Evolutionary conservation across 2,888 invertebrate species (phyloP).

Genomic region (Schizaphis graminum): DNA sequence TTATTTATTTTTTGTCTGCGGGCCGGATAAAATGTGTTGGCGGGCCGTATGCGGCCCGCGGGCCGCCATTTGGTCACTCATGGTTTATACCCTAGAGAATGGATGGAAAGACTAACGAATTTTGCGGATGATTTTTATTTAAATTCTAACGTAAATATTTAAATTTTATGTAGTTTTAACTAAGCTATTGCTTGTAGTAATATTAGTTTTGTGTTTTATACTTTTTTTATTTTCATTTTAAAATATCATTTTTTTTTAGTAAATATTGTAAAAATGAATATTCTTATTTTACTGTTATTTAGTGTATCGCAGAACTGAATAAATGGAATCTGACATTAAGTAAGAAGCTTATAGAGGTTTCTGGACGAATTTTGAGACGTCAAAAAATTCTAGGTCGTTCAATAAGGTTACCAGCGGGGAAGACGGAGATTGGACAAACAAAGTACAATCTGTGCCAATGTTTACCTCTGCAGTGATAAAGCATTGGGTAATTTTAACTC

Average conservation of each 20-base stretch:
- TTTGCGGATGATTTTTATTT: slow-evolving; percentile 77
- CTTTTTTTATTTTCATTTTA: not conserved
- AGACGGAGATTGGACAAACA: slow-evolving; percentile 84
- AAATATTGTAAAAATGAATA: not conserved
- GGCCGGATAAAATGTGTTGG: no score
- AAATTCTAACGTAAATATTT: slow-evolving; percentile 70
- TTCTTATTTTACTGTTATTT: not conserved
- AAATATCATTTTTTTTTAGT: no score
- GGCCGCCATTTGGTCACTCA: no score
- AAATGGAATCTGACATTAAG: slow-evolving; percentile 82
- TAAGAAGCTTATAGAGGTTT: slow-evolving; percentile 76
- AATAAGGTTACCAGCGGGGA: slow-evolving; percentile 71
- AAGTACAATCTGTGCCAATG: slow-evolving; percentile 75
- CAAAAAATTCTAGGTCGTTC: slow-evolving; percentile 75
- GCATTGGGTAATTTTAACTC: slow-evolving; percentile 72
- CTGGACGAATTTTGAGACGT: slow-evolving; percentile 77
- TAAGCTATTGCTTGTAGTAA: no score
- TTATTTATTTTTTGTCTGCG: no score
- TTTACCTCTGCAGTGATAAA: slow-evolving; percentile 70
- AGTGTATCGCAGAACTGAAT: slow-evolving; percentile 74
- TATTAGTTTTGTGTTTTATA: no score
- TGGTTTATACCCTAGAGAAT: slow-evolving; percentile 78
- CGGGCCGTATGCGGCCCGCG: no score
- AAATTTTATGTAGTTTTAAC: not conserved
- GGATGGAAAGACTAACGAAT: slow-evolving; percentile 77